Percentiles rank a stretch among this genome's conserved stretches.
phyloP scores from a whole-genome alignment of 1,140 invertebrate genomes.

The Scaptomyza hsui region DNA sequence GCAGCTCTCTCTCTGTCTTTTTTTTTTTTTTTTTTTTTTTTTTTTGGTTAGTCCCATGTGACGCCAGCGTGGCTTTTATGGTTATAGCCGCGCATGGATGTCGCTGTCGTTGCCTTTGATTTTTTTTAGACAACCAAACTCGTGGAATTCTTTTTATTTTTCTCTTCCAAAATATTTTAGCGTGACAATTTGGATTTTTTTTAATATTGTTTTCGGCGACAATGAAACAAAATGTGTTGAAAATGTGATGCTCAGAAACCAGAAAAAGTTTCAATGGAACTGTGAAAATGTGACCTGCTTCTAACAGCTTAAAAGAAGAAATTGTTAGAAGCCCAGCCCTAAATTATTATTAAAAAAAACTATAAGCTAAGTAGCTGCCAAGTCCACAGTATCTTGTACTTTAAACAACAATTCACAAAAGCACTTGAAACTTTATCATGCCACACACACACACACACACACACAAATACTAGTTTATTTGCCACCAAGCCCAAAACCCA shows the following conservation, averaged over 20 bases:
- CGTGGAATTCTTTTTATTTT: slow-evolving; percentile 49
- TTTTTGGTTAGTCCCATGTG: slow-evolving; percentile 61
- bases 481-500: neutral
- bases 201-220: slow-evolving; percentile 34
- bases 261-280: no score
- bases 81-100: slow-evolving; percentile 69
- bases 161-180: slow-evolving; percentile 40
- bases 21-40: slow-evolving; percentile 8
- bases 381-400: slow-evolving; percentile 14
- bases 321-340: neutral
- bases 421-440: slow-evolving; percentile 39
- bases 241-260: slow-evolving; percentile 32
- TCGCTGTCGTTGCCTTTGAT: slow-evolving; percentile 65
- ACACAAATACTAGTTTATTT: slow-evolving; percentile 12
- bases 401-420: slow-evolving; percentile 10
- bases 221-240: slow-evolving; percentile 42
- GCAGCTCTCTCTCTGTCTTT: slow-evolving; percentile 39
- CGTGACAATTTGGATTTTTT: slow-evolving; percentile 70
- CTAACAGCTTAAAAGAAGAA: no score
- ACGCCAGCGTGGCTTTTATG: slow-evolving; percentile 79
- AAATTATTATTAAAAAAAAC: neutral
- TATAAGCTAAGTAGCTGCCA: slow-evolving; percentile 6
- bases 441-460: no score
- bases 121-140: slow-evolving; percentile 58
- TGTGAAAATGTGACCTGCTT: no score